phyloP scores from a whole-genome alignment of 2,113 vertebrate genomes.

The Phoxinus phoxinus region DNA sequence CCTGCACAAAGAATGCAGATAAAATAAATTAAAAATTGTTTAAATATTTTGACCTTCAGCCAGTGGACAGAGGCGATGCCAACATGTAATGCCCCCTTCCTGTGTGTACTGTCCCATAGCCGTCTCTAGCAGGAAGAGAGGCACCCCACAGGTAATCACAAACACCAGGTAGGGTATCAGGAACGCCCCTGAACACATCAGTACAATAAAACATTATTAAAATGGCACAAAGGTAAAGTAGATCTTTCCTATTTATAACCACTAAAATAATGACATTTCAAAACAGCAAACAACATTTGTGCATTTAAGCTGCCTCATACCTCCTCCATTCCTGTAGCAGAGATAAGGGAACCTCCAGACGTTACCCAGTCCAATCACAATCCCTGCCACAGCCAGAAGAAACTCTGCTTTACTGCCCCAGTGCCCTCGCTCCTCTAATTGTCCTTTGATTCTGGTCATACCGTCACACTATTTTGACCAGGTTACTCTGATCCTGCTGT shows the following conservation, averaged over 20 bases:
- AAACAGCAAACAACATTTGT: neutral
- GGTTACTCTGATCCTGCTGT: neutral
- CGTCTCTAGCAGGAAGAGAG: conserved; percentile 75
- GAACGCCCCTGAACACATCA: conserved; percentile 70
- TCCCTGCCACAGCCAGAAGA: conserved; percentile 74
- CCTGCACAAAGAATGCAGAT: neutral
- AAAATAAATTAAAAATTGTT: neutral
- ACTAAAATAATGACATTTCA: neutral
- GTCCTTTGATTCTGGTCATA: neutral
- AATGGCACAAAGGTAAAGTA: neutral
- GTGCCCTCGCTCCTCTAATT: conserved; percentile 71
- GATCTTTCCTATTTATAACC: neutral
- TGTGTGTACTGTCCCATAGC: conserved; percentile 73
- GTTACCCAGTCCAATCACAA: conserved; percentile 75
- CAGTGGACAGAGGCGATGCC: conserved; percentile 74
- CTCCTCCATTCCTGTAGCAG: conserved; percentile 81
- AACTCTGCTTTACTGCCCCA: conserved; percentile 75
- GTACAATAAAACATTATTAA: neutral
- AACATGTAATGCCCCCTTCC: conserved; percentile 71
- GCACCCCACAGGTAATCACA: conserved; percentile 72
- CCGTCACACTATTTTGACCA: neutral
- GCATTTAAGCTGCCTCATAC: conserved; percentile 57
- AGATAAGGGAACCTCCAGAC: conserved; percentile 80
- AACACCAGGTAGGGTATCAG: conserved; percentile 77
- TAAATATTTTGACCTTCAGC: conserved; percentile 61